Evolutionary conservation across 2,113 vertebrate species (phyloP), one percentile per base, ranked within the genome.

Genomic region (Osmerus eperlanus): DNA sequence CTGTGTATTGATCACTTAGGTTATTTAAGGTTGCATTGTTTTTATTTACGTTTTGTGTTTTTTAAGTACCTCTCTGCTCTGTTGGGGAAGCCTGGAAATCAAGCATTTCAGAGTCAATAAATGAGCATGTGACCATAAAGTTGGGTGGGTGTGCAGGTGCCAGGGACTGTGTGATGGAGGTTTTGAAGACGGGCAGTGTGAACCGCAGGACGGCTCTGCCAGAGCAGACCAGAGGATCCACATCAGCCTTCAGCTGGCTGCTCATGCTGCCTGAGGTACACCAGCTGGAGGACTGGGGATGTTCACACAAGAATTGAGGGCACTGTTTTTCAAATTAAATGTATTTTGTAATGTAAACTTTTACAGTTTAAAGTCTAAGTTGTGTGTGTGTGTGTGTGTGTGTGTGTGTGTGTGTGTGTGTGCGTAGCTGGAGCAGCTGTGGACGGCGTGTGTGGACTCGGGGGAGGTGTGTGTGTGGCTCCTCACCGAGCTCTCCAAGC

Each of bases 251-350:
- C 36, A 92, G 93, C 82, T 78, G 84, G 28, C 89, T 94, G 70
- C 92, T 96, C 85, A 87, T 97, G 25, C 78, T 97, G n/a, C 85
- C 90, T 0, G 93, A 98, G 95, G 97, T 99, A 90, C 16, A 21
- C 1, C 51, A 6, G 4, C 1, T 63, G 61, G 18, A 55, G 54
- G 8, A 1, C 8, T n/a, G 14, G 2, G 14, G 54, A 55, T 15
- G 15, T 41, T 41, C 36, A 41, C 36, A 41, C 36, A 41, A 41
- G 6, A 41, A 41, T 9, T 6, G 36, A 41, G 36, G 8, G 36
- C 6, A 41, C 36, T 41, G 36, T 8, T 41, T 1, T 0, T 41
- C 36, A 41, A 3, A 55, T 23, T 23, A 23, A 23, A 23, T 23
- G 54, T 15, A 3, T 12, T 4, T 55, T 12, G 52, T 54, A 54